Evolutionary conservation across 1,140 invertebrate species (phyloP).

Genomic region (Diploscapter pachys): DNA sequence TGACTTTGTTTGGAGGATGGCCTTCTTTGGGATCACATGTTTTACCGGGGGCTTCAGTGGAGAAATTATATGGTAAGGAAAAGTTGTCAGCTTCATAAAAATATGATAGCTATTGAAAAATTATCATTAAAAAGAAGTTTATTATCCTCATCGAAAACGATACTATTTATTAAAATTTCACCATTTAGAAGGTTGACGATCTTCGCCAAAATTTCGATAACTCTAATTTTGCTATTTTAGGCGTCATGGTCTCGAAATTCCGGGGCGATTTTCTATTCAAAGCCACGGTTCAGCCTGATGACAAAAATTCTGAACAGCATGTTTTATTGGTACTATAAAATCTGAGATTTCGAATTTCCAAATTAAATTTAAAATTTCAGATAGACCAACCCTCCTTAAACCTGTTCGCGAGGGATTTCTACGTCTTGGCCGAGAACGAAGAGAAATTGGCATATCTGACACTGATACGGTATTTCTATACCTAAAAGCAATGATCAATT

Average conservation of each 20-base stretch:
- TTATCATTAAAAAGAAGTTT: too few relatives aligned
- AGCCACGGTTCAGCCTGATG: conserved; percentile 57
- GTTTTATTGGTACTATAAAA: conserved; percentile 42
- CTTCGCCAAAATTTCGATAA: too few relatives aligned
- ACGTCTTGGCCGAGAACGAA: conserved; percentile 56
- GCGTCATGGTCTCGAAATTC: conserved; percentile 52
- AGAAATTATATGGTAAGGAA: conserved; percentile 47
- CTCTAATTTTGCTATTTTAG: neutral
- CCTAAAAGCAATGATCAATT: too few relatives aligned
- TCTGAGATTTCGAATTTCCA: neutral
- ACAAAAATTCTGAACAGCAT: conserved; percentile 58
- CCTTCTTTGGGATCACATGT: conserved; percentile 45
- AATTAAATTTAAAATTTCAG: conserved; percentile 33
- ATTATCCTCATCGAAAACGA: neutral
- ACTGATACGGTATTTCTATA: conserved; percentile 15
- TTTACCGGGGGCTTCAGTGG: conserved; percentile 38
- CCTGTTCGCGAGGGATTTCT: conserved; percentile 56
- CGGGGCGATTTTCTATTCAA: conserved; percentile 55
- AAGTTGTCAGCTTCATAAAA: too few relatives aligned
- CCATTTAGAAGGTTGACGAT: too few relatives aligned
- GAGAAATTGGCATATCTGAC: conserved; percentile 55
- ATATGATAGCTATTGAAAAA: too few relatives aligned
- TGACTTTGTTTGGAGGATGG: conserved; percentile 53
- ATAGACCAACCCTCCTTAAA: conserved; percentile 56
- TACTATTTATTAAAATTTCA: too few relatives aligned